Evolutionary conservation across 2,113 vertebrate species (phyloP).

Genomic region (Pygathrix nemaeus): DNA sequence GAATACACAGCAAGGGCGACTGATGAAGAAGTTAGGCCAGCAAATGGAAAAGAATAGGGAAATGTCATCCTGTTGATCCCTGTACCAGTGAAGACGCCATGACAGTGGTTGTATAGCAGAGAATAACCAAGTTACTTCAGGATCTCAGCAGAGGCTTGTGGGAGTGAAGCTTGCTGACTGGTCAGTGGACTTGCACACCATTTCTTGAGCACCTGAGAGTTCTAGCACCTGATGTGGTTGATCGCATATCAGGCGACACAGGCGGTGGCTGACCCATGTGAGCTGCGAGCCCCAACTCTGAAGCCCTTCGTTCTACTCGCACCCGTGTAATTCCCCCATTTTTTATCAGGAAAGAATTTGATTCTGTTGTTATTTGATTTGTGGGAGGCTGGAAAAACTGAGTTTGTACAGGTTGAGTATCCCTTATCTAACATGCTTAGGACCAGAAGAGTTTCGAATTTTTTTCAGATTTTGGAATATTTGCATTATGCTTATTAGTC

Average conservation of each 20-base stretch:
- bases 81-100: too few species aligned
- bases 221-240: background rate
- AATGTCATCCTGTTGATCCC: background rate
- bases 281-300: background rate
- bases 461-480: background rate
- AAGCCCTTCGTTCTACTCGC: background rate
- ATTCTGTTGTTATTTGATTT: background rate
- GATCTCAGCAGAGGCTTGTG: background rate
- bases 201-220: background rate
- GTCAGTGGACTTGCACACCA: background rate
- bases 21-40: background rate
- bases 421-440: background rate
- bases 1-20: background rate
- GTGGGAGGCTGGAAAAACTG: background rate
- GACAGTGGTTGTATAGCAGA: fast-evolving
- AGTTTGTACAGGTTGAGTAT: background rate
- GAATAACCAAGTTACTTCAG: background rate
- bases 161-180: background rate
- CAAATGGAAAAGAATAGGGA: background rate
- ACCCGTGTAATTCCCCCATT: fast-evolving
- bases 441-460: background rate
- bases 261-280: background rate
- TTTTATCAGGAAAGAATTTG: background rate
- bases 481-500: background rate
- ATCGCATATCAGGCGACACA: too few species aligned